Base-by-base conservation (phyloP, 2,888 invertebrate species). In the Heteromurus nitidus region DNA sequence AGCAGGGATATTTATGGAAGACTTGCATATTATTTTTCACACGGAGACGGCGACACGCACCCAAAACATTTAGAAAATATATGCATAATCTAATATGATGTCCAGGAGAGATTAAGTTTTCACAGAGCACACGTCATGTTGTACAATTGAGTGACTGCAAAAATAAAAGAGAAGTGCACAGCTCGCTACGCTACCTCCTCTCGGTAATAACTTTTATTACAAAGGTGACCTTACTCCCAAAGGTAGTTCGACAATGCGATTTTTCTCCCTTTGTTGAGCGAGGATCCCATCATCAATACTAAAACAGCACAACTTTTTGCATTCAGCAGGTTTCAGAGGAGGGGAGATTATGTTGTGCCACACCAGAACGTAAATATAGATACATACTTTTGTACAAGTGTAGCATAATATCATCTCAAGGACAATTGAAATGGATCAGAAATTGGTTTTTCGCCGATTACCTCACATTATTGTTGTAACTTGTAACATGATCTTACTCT, bases 381-480 rank as follows among this genome's bases (percentile, higher is more conserved):
- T 13, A 13, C 13, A 5, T 5, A 7, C 3, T 11, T 5, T n/a
- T 50, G 50, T 50, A 50, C 13, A n/a, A n/a, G n/a, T n/a, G 50
- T 50, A n/a, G n/a, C 50, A 50, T 7, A 50, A n/a, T 50, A 50
- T 55, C 11, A 9, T 28, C 62, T 58, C 65, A 65, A 74, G 74
- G 74, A 74, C 74, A 44, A 24, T 18, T 18, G 36, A 58, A 75
- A 75, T 42, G 44, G 28, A 42, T 22, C 67, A 67, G 24, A 67
- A 75, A 76, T 47, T 76, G 53, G 22, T 75, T 72, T 74, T 65
- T 44, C 44, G 60, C 28, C 53, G 75, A 75, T 58, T 75, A 75
- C 64, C 75, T 44, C 55, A 65, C n/a, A n/a, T n/a, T n/a, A n/a
- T n/a, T n/a, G n/a, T n/a, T n/a, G n/a, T 47, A 47, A 3, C 11